phyloP scores from a whole-genome alignment of 2,888 invertebrate species.

The Athalia circularis region DNA sequence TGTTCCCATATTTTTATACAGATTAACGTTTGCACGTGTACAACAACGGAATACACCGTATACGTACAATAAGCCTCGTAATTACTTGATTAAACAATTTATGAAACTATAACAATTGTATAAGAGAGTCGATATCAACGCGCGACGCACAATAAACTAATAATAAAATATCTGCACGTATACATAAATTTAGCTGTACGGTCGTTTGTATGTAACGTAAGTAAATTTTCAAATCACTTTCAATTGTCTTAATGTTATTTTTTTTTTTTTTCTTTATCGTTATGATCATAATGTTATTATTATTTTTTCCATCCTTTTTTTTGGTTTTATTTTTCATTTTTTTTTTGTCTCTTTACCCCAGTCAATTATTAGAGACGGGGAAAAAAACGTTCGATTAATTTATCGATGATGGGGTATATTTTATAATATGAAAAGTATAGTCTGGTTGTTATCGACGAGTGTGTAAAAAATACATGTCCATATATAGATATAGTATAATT shows the following conservation, averaged over 20 bases:
- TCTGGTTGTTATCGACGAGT: too few relatives aligned
- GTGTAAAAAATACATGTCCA: neutral
- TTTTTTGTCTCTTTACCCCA: neutral
- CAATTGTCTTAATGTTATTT: neutral
- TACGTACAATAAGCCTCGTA: neutral
- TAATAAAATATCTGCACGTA: too few relatives aligned
- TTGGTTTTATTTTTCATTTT: neutral
- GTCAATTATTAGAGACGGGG: neutral
- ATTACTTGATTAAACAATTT: slow-evolving; percentile 15
- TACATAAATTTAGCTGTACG: too few relatives aligned
- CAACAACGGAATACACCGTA: neutral
- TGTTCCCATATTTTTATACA: neutral
- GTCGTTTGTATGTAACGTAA: too few relatives aligned
- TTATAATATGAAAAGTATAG: too few relatives aligned
- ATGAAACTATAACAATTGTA: slow-evolving; percentile 29
- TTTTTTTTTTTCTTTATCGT: neutral
- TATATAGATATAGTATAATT: neutral
- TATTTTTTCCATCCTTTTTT: neutral
- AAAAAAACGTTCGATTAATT: neutral
- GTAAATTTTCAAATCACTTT: slow-evolving; percentile 6
- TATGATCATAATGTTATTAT: neutral
- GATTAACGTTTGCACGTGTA: neutral
- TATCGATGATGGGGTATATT: too few relatives aligned
- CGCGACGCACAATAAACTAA: neutral
- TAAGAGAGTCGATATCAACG: neutral